Base-by-base conservation (phyloP, 2,113 vertebrate species). In the Benitochromis conjunctus region DNA sequence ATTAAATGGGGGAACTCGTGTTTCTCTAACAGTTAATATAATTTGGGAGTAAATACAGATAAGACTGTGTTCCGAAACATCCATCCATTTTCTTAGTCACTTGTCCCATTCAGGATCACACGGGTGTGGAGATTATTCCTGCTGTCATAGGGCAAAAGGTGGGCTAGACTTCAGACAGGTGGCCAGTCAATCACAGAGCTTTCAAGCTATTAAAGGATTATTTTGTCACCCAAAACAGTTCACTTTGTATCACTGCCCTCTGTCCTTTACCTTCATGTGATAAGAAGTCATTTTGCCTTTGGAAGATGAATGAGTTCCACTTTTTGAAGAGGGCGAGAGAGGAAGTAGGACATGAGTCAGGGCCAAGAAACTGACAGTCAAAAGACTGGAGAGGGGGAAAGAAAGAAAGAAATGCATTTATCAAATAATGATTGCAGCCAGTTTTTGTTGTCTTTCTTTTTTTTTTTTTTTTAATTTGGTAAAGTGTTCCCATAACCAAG, bases 271-370 rank as follows among this genome's bases (percentile, higher is more conserved):
- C 86, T 79, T 87, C 26, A 64, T 84, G 48, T 80, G 66, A 91
- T 86, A 88, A 92, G 90, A 24, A 85, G 82, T 83, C 26, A 41
- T 88, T 83, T 86, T 80, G 69, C 71, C 71, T 80, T 80, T 43
- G 16, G 55, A 86, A 86, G 89, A 92, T 88, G 81, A 91, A 91
- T 91, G 78, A 56, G 51, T 77, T 71, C 84, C 9, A 24, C n/a
- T 81, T 88, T 83, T 64, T 89, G 29, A 81, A 69, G 78, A 57
- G 36, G 26, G 16, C 34, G 38, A 24, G 62, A 7, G 38, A 34
- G 41, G 26, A 48, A 51, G 81, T 21, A 43, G 43, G 29, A 46
- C 2, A 16, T 48, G 54, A 78, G 64, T 83, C n/a, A 82, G 56
- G 80, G 31, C 69, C 55, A 79, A 84, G 64, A 71, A 12, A 38